Conservation (phyloP, 2,113 vertebrate species). For the Syrmaticus mikado region DNA sequence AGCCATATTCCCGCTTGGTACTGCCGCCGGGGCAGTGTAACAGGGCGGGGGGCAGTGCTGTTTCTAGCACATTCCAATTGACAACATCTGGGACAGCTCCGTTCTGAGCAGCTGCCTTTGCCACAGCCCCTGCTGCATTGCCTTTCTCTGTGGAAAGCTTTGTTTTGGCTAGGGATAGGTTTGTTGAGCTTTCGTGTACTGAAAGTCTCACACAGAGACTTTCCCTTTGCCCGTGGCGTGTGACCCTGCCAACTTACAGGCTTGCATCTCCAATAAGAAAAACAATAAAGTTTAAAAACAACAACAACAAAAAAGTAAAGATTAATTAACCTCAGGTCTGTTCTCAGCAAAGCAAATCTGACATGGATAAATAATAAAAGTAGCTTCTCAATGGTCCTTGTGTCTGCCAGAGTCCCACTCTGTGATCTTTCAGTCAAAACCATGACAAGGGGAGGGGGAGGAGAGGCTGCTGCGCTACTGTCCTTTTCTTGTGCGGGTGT, state of each 20-base stretch:
- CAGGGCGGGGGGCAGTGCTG: fast-evolving
- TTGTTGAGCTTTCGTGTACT: constrained; percentile 21
- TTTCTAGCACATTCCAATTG: constrained; percentile 49
- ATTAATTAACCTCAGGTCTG: constrained; percentile 65
- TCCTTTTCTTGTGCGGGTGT: constrained; percentile 57
- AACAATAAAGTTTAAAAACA: neutral
- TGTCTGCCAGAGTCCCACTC: constrained; percentile 45
- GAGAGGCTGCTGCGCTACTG: constrained; percentile 54
- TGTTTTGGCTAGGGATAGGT: constrained; percentile 5
- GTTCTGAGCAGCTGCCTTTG: neutral
- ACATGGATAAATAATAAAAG: constrained; percentile 65
- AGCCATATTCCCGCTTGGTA: neutral
- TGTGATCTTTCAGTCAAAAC: constrained; percentile 72
- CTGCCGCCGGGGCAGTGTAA: neutral
- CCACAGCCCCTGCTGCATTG: fast-evolving
- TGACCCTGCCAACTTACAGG: neutral
- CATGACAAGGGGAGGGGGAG: neutral
- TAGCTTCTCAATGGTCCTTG: constrained; percentile 64
- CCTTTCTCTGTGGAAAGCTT: constrained; percentile 19
- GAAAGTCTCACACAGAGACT: neutral
- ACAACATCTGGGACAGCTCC: constrained; percentile 12
- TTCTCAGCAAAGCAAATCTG: constrained; percentile 58
- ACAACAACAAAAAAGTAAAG: neutral
- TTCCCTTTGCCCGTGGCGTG: constrained; percentile 40
- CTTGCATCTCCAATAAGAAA: neutral